Evolutionary conservation across 64 coral and sea anemone species (phyloP).

Genomic region (Stylophora pistillata): DNA sequence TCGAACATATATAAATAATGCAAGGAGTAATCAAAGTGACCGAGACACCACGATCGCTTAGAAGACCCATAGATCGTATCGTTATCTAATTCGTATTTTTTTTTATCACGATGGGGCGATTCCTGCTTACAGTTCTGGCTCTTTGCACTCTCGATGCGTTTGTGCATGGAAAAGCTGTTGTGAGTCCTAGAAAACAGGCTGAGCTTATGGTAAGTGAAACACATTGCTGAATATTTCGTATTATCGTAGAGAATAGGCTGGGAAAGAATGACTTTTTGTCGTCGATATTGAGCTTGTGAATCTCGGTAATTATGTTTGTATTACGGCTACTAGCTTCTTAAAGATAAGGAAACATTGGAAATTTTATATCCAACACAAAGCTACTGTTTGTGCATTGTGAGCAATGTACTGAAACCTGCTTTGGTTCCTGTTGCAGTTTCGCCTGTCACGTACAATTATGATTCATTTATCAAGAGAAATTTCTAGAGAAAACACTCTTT

Average conservation of each 20-base stretch:
- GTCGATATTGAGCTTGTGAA: not conserved
- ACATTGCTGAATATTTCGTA: not conserved
- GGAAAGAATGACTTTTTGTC: not conserved
- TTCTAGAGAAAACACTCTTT: too few species aligned
- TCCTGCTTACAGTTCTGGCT: not conserved
- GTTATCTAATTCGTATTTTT: not conserved
- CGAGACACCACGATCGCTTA: not conserved
- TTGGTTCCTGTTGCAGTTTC: too few species aligned
- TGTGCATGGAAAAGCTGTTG: conserved; percentile 1
- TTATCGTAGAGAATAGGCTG: not conserved
- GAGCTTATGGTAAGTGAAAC: conserved; percentile 9
- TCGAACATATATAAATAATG: not conserved
- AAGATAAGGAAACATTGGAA: too few species aligned
- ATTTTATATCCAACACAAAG: too few species aligned
- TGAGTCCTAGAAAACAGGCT: conserved; percentile 17
- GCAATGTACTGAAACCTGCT: too few species aligned
- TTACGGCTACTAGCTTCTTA: too few species aligned
- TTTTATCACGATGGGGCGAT: not conserved
- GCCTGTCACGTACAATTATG: too few species aligned
- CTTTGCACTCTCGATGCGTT: not conserved
- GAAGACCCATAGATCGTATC: not conserved
- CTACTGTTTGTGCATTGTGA: too few species aligned
- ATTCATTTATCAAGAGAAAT: too few species aligned
- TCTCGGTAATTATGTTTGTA: too few species aligned
- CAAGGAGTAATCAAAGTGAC: not conserved